Conservation (phyloP, 2,888 invertebrate genomes). For the Octodonta nipae region DNA sequence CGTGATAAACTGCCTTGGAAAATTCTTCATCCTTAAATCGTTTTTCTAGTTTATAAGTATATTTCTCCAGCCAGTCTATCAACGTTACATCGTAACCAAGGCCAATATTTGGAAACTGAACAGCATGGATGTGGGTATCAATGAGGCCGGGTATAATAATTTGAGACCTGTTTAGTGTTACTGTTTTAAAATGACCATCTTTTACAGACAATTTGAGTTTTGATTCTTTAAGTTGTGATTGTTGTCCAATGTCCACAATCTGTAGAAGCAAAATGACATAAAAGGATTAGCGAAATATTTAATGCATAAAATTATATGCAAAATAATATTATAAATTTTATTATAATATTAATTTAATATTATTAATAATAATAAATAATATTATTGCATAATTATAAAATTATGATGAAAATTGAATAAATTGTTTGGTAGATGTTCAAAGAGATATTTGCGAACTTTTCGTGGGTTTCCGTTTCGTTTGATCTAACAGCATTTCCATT, state of each 20-base stretch:
- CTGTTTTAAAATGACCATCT: constrained; percentile 10
- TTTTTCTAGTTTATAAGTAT: constrained; percentile 75
- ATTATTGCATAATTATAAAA: no score
- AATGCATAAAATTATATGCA: no score
- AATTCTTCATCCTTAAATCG: constrained; percentile 54
- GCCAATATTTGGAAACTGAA: constrained; percentile 77
- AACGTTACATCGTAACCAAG: constrained; percentile 67
- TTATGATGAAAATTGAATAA: no score
- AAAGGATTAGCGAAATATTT: no score
- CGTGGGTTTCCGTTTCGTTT: no score
- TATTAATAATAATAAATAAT: no score
- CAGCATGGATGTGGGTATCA: constrained; percentile 82
- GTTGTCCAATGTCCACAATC: constrained; percentile 35
- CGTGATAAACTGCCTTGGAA: constrained; percentile 56
- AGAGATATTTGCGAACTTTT: no score
- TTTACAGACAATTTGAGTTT: constrained; percentile 20
- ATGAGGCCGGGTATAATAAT: constrained; percentile 79
- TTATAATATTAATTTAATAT: no score
- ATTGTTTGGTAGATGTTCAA: no score
- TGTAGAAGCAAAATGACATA: constrained; percentile 16
- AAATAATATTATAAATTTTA: no score
- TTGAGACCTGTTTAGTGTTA: constrained; percentile 36
- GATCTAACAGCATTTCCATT: no score
- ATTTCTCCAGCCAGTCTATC: constrained; percentile 70
- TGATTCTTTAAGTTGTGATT: constrained; percentile 24